Evolutionary conservation across 2,888 invertebrate genomes (phyloP).

Genomic region (Aquatica leii): DNA sequence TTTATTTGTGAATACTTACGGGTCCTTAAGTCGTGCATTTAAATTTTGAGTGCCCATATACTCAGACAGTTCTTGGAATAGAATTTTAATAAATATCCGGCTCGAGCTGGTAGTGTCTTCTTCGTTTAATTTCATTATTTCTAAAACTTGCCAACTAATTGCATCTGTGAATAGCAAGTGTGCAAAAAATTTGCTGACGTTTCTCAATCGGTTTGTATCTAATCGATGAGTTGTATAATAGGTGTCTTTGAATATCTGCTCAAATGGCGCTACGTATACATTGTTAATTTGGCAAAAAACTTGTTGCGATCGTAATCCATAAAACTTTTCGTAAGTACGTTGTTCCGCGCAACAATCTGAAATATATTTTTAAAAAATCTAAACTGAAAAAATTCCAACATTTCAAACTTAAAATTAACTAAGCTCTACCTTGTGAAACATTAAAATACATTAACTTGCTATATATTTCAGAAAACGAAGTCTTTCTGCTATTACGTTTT

Average conservation of each 20-base stretch:
- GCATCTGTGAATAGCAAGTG: constrained; percentile 96
- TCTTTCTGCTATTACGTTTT: too few relatives aligned
- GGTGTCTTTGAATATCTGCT: constrained; percentile 94
- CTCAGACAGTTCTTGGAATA: constrained; percentile 96
- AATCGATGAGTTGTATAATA: constrained; percentile 94
- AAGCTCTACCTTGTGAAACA: too few relatives aligned
- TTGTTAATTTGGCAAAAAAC: constrained; percentile 96
- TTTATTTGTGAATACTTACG: not conserved
- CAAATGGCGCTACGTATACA: constrained; percentile 91
- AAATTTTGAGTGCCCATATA: constrained; percentile 94
- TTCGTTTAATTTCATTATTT: constrained; percentile 90
- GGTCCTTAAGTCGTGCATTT: constrained; percentile 77
- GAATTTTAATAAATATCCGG: constrained; percentile 95
- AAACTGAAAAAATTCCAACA: too few relatives aligned
- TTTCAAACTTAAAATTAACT: constrained; percentile 13
- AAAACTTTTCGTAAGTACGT: constrained; percentile 98
- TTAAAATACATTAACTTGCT: too few relatives aligned
- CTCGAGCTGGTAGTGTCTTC: constrained; percentile 98
- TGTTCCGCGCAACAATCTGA: constrained; percentile 98
- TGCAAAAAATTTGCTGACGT: constrained; percentile 97
- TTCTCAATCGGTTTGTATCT: constrained; percentile 93
- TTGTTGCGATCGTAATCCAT: constrained; percentile 89
- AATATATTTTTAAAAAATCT: too few relatives aligned
- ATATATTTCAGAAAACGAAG: too few relatives aligned
- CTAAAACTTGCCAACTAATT: constrained; percentile 94